These are phyloP conservation scores for Nymphalis urticae DNA, from an alignment of 2,888 invertebrate species.

Conservation along the genomic window DNA sequence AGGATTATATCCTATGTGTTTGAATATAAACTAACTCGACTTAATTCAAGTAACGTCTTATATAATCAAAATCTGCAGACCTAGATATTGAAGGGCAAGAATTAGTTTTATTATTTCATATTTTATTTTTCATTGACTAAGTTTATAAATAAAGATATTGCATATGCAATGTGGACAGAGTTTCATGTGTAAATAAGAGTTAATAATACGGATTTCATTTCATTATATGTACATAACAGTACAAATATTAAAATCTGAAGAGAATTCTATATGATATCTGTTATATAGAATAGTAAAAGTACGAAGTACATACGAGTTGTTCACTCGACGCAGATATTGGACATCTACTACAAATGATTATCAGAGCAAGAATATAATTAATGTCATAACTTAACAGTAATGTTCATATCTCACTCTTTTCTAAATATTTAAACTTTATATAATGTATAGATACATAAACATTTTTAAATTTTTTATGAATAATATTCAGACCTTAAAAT, in stretches of 20 bases:
- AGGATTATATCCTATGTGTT: constrained; percentile 2
- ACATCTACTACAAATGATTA: background rate
- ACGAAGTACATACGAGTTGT: background rate
- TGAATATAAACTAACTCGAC: background rate
- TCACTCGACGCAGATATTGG: background rate
- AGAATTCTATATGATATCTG: background rate
- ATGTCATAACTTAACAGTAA: no score
- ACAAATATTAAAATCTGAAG: background rate
- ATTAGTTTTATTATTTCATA: constrained; percentile 8
- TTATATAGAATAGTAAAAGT: background rate
- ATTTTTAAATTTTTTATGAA: background rate
- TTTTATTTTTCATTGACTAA: background rate
- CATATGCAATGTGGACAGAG: background rate
- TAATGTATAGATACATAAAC: background rate
- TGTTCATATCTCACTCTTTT: no score
- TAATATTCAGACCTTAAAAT: background rate
- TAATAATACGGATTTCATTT: background rate
- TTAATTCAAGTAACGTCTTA: background rate
- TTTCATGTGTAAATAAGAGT: background rate
- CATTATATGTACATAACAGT: background rate
- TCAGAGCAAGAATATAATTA: background rate
- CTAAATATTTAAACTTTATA: background rate
- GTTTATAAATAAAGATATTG: background rate
- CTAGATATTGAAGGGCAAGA: constrained; percentile 11
- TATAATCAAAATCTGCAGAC: background rate